These are phyloP conservation scores for Corythornis vintsioides DNA, from an alignment of 2,113 vertebrate species.

Conservation along the genomic window DNA sequence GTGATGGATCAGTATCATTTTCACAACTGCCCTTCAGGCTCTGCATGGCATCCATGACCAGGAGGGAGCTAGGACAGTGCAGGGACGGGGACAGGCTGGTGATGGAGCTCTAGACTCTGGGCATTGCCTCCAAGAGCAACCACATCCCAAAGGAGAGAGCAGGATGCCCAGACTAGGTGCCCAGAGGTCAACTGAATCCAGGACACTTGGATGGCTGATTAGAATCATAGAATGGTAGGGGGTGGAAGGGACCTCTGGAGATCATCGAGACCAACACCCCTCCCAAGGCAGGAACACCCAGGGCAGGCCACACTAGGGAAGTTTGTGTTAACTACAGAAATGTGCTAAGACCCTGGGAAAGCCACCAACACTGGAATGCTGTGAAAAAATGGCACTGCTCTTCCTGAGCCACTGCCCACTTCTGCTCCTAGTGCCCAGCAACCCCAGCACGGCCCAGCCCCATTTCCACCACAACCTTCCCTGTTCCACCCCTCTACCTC, in stretches of 20 bases:
- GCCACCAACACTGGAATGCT: not conserved
- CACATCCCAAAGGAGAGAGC: not conserved
- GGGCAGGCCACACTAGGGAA: not conserved
- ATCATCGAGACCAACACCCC: too few relatives aligned
- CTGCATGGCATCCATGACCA: fast-evolving
- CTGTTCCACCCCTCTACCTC: not conserved
- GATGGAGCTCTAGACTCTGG: not conserved
- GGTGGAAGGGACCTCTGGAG: too few relatives aligned
- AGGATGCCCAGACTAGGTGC: not conserved
- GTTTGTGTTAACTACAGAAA: not conserved
- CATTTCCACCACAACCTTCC: not conserved
- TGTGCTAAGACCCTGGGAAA: not conserved
- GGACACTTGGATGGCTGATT: not conserved
- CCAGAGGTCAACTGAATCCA: not conserved
- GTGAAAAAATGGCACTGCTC: not conserved
- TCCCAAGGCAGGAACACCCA: too few relatives aligned
- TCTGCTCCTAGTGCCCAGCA: not conserved
- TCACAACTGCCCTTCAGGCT: not conserved
- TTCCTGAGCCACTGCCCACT: not conserved
- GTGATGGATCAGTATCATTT: fast-evolving
- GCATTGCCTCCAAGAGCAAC: not conserved
- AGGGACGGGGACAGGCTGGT: not conserved
- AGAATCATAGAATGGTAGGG: too few relatives aligned
- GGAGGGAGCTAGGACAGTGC: not conserved
- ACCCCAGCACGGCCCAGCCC: not conserved